Base-by-base conservation (phyloP, 2,113 vertebrate species). In the Anas platyrhynchos region DNA sequence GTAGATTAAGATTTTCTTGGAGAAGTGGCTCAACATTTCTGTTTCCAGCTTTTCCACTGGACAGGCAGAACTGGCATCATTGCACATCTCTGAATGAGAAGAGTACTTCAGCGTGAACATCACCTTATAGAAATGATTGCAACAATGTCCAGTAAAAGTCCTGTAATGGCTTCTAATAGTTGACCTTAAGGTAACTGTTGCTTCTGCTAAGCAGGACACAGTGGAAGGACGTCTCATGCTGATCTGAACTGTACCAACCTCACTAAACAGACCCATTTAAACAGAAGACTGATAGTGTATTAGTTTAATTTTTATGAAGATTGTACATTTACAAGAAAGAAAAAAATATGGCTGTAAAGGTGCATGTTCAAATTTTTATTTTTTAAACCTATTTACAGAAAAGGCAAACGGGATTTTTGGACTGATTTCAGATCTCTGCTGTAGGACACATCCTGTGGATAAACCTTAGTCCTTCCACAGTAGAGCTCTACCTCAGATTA, bases 261-360 rank as follows among this genome's bases (percentile, higher is more conserved):
- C 34, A 17, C 31, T 78, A 44, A 75, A 44, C 9, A 83, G 38
- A 59, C 2, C 20, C 34, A n/a, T 34, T 44, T 81, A 93, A 86
- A 67, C 23, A 38, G 25, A 85, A 67, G 46, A 27, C 13, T 46
- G 14, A 15, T 18, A 54, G 13, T 27, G 21, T 32, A 63, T 52
- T 67, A 29, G 9, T 72, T 80, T 38, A 44, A 27, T 68, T 81
- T 11, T 12, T 48, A 23, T 29, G 59, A 88, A 73, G 9, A 14
- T 14, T 36, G 0, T 4, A 23, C 0, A 0, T 58, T 61, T 43
- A 66, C 80, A 56, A 88, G 68, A 1, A 13, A 46, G 36, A 9
- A 52, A 9, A 8, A 36, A 16, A 15, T n/a, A 44, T 10, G 16
- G 29, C n/a, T 36, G 9, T 5, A 32, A 38, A 58, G 4, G 2